These are phyloP conservation scores for Eidolon dupreanum DNA, from an alignment of 2,797 vertebrate species.

Conservation along the genomic window DNA sequence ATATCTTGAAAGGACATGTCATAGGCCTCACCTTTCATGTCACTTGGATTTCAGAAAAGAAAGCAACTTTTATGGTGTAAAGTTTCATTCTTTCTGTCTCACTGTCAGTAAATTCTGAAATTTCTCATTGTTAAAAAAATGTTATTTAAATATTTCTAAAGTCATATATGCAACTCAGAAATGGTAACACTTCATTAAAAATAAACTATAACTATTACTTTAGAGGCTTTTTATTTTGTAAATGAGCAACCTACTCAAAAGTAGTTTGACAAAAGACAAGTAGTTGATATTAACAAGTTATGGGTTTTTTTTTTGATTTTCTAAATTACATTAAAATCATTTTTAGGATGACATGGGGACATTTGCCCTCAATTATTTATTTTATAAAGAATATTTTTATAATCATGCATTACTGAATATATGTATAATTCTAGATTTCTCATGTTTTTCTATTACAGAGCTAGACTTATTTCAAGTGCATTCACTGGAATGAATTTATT, in stretches of 20 bases:
- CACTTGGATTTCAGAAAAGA: neutral
- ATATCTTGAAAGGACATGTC: conserved; percentile 33
- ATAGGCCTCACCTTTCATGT: conserved; percentile 45
- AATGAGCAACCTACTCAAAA: neutral
- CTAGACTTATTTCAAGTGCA: neutral
- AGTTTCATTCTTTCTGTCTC: conserved; percentile 15
- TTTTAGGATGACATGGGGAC: neutral
- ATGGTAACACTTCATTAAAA: neutral
- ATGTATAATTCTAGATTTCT: neutral
- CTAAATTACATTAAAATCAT: neutral
- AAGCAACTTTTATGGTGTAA: neutral
- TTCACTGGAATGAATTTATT: neutral
- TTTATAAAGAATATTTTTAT: neutral
- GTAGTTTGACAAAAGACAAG: neutral
- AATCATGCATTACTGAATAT: neutral
- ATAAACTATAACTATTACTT: conserved; percentile 2
- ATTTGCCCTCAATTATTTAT: neutral
- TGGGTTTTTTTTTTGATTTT: neutral
- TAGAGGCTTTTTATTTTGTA: neutral
- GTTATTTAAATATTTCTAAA: conserved; percentile 18
- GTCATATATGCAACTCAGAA: neutral
- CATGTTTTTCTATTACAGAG: neutral
- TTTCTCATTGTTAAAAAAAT: conserved; percentile 32
- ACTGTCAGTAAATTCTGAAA: conserved; percentile 18
- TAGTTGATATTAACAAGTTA: neutral